A percentile compares a stretch with the other conserved stretches of the same genome.
These are phyloP conservation scores for Mus spretus DNA, from an alignment of 2,797 vertebrate species.

Conservation along the genomic window DNA sequence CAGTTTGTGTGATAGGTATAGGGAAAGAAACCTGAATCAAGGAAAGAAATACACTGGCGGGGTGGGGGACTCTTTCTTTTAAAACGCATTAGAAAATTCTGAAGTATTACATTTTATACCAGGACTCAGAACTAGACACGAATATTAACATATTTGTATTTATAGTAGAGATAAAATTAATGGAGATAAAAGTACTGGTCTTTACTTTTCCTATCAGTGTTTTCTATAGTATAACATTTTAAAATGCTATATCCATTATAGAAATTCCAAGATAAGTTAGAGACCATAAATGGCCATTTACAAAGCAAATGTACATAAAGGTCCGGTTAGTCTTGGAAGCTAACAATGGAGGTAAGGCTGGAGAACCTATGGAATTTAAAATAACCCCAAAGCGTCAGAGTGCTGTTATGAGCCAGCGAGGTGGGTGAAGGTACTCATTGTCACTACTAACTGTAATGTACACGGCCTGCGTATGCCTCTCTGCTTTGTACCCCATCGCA, in stretches of 20 bases:
- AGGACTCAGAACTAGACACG: background rate
- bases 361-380: background rate
- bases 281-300: background rate
- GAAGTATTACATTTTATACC: background rate
- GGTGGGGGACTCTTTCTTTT: background rate
- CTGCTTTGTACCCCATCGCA: background rate
- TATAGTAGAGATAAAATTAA: background rate
- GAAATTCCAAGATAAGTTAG: background rate
- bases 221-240: constrained; percentile 19
- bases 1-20: background rate
- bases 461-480: too few species aligned
- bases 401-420: background rate
- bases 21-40: background rate
- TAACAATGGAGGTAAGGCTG: background rate
- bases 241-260: background rate
- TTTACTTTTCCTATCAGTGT: background rate
- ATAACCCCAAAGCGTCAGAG: background rate
- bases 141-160: background rate
- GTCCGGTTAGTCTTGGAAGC: background rate
- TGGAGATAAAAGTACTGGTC: background rate
- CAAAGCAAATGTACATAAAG: background rate
- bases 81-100: background rate
- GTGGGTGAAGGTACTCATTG: background rate
- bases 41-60: background rate
- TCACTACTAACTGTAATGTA: background rate